Evolutionary conservation across 1,140 invertebrate genomes (phyloP).

Genomic region (Cydia strobilella): DNA sequence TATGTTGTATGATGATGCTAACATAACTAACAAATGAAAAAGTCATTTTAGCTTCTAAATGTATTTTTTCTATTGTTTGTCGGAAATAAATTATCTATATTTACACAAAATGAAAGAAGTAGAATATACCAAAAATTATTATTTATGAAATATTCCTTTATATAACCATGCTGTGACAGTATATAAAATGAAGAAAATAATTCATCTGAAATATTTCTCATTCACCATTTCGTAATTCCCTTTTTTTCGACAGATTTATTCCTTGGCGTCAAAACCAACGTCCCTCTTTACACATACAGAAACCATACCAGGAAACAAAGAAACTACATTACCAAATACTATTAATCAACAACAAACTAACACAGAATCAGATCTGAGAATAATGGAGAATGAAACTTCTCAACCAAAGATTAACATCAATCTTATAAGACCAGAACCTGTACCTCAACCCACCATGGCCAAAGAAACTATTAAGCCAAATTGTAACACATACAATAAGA

Average conservation of each 20-base stretch:
- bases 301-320: background rate
- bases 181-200: too few species aligned
- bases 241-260: slow-evolving; percentile 5
- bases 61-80: too few species aligned
- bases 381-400: background rate
- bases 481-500: background rate
- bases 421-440: background rate
- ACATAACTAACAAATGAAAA: too few species aligned
- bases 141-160: too few species aligned
- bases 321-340: background rate
- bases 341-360: background rate
- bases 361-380: background rate
- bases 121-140: too few species aligned
- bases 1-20: too few species aligned
- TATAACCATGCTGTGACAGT: too few species aligned
- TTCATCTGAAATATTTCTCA: too few species aligned
- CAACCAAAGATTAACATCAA: slow-evolving; percentile 1
- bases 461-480: background rate
- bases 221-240: background rate
- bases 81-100: too few species aligned
- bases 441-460: background rate
- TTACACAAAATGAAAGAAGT: too few species aligned
- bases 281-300: background rate
- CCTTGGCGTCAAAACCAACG: background rate
- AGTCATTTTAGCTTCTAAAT: too few species aligned